phyloP scores from a whole-genome alignment of 2,888 invertebrate species.

The Erynnis tages region DNA sequence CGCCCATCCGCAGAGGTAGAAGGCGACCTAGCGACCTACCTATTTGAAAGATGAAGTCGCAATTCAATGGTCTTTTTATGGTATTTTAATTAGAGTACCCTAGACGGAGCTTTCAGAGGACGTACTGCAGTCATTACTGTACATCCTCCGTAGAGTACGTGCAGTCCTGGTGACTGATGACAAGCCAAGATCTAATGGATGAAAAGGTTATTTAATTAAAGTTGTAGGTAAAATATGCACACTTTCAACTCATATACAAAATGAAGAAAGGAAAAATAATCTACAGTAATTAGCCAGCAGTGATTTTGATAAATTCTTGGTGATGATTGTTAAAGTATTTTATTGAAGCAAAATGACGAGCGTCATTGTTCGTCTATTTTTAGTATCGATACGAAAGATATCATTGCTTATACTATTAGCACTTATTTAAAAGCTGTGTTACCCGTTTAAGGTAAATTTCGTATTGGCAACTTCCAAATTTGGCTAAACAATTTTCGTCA shows the following conservation, averaged over 20 bases:
- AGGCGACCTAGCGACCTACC: too few species aligned
- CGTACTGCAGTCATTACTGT: too few species aligned
- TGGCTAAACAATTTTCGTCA: not conserved
- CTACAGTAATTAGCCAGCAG: conserved; percentile 20
- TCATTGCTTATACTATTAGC: conserved; percentile 9
- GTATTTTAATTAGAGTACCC: too few species aligned
- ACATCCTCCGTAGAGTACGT: too few species aligned
- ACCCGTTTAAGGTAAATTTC: not conserved
- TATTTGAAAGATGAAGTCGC: too few species aligned
- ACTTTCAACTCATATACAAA: not conserved
- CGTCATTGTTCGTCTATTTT: conserved; percentile 9
- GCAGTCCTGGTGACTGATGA: too few species aligned
- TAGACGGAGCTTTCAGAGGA: too few species aligned
- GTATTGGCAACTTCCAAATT: not conserved
- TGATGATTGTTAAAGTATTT: conserved; percentile 12
- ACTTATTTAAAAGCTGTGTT: not conserved
- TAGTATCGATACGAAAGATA: not conserved
- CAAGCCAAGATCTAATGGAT: too few species aligned
- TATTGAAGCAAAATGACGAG: conserved; percentile 4
- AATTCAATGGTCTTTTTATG: too few species aligned
- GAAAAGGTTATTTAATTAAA: too few species aligned
- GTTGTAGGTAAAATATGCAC: not conserved
- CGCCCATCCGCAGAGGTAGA: too few species aligned
- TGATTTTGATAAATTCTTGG: conserved; percentile 15
- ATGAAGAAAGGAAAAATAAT: not conserved